Base-by-base conservation (phyloP, 2,888 invertebrate genomes). In the Phortica magna region DNA sequence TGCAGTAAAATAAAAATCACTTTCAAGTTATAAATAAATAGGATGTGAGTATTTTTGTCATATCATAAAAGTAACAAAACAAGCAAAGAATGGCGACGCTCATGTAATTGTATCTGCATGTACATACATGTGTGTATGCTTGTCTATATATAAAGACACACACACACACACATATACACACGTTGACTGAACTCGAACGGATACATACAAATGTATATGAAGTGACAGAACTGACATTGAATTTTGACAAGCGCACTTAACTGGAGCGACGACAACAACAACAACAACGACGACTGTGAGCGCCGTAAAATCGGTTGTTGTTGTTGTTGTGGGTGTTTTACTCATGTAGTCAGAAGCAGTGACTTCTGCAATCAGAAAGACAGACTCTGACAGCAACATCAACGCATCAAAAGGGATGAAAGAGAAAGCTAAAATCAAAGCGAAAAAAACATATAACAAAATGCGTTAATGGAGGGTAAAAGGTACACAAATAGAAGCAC, bases 401-500 rank as follows among this genome's bases (percentile, higher is more conserved):
- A 31, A 64, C 7, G 14, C 17, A 67, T 17, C 14, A 59, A 82
- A 84, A 82, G 85, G 88, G 87, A 83, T 88, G 89, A 89, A 88
- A 89, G 87, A 89, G 88, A 89, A 89, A 88, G 87, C 88, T 83
- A 79, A 82, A 83, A 80, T 6, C 78, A 80, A 80, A 81, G 80
- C 82, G 82, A 81, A 41, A 70, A 68, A 78, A 42, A 17, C 22
- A 48, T 59, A 43, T 79, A 77, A 78, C 81, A 79, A 80, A 81
- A 80, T 76, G 79, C 83, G 85, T 82, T 83, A 84, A 87, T 83
- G 84, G 87, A 82, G 83, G 84, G 81, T 88, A 84, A 84, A 81
- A 81, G 78, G 78, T 76, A 80, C 75, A 80, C 82, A 79, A 76
- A 82, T 72, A 80, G 64, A 78, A 43, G 79, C 76, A 76, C 75